A percentile compares a stretch with the other conserved stretches of the same genome.
Evolutionary conservation across 2,888 invertebrate species (phyloP).

Genomic region (Bursaphelenchus okinawaensis): DNA sequence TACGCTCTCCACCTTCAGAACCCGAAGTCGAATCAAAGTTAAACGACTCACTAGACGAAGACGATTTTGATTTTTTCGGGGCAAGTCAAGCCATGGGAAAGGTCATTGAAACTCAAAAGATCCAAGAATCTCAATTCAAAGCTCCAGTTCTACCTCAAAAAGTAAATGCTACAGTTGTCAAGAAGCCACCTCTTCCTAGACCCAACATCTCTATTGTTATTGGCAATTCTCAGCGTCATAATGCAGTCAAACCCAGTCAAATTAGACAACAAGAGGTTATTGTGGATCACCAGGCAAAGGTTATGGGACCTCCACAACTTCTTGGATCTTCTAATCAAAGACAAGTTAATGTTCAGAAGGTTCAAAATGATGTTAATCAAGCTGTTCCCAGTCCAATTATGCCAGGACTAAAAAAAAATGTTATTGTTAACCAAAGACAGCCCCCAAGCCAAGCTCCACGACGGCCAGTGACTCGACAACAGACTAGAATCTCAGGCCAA

Average conservation of each 20-base stretch:
- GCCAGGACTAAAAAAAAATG: not conserved
- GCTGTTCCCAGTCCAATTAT: not conserved
- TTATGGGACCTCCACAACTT: not conserved
- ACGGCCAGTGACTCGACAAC: not conserved
- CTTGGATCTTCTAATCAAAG: not conserved
- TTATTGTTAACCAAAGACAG: not conserved
- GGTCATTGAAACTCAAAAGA: not conserved
- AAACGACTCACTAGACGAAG: conserved; percentile 9
- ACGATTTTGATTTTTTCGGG: not conserved
- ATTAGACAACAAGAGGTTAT: not conserved
- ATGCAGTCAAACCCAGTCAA: not conserved
- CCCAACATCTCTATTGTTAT: not conserved
- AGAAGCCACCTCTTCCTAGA: too few species aligned
- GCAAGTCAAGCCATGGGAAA: not conserved
- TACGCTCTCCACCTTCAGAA: not conserved
- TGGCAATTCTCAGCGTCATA: not conserved
- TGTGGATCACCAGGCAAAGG: not conserved
- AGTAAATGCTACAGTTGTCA: not conserved
- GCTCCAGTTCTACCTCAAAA: not conserved
- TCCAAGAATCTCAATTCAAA: not conserved
- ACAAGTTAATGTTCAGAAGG: not conserved
- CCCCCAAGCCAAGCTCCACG: not conserved
- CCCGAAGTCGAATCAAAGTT: not conserved
- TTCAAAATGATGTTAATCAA: not conserved
- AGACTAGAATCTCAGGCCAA: not conserved